Evolutionary conservation across 2,888 invertebrate genomes (phyloP), one percentile per base, ranked within the genome.

Genomic region (Scaptomyza tumidula): DNA sequence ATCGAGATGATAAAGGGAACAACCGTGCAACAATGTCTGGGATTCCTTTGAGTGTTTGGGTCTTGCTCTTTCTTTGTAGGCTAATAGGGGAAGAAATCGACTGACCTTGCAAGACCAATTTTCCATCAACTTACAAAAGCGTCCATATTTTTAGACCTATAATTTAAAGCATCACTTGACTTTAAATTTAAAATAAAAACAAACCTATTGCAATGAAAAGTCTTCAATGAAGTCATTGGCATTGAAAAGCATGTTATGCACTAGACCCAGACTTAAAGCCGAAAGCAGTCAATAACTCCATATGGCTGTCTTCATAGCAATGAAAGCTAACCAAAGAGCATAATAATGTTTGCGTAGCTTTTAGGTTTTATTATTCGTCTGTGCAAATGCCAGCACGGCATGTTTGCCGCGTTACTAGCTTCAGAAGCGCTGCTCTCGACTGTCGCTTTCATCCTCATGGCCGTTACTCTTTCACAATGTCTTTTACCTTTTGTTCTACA

Each of bases 331-430:
- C 66, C 59, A 53, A 71, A 77, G 52, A 71, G 75, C 79, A 84
- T 80, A 84, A 84, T 84, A 84, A 80, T 86, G 83, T 84, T 84
- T 84, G 86, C 86, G 80, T 86, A 84, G 83, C 86, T 80, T 84
- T 86, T 84, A 71, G 79, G 72, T 86, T 78, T 83, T 84, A 83
- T 84, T 78, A 79, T 79, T 79, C 60, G 81, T 52, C 75, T 84
- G 81, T 84, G 84, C 75, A 84, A 84, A 80, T 84, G 86, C 79
- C 69, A 80, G 66, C 71, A 65, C 68, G 77, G 81, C 80, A 76
- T 65, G 64, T 70, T 72, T 75, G 72, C 68, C 63, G 29, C 68
- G 33, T 52, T 11, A 31, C 53, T 31, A 39, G 37, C n/a, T n/a
- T 37, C 6, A 6, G 6, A 13, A 35, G 56, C 16, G 44, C 49